Base-by-base conservation (phyloP, 2,888 invertebrate genomes). In the Nomada lathburiana region DNA sequence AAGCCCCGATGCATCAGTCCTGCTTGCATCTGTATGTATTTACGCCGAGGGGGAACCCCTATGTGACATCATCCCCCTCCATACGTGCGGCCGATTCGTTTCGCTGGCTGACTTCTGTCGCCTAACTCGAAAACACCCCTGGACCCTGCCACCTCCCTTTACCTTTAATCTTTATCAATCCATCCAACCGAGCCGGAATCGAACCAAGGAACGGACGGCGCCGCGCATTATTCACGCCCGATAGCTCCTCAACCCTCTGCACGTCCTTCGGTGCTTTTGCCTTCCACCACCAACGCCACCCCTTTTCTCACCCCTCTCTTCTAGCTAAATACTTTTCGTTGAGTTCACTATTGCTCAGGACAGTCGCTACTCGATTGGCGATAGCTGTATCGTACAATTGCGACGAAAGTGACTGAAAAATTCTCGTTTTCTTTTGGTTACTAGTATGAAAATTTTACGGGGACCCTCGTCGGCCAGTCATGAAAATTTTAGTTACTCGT, bases 101-200 rank as follows among this genome's bases (percentile, higher is more conserved):
- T 93, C 93, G 92, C 92, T 91, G 92, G 92, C 89, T 93, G 93
- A 93, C 93, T 93, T 93, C 93, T 93, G 93, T 93, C 93, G 92
- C 93, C 93, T 92, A 90, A 91, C 90, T 93, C 91, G 88, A 89
- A 89, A 90, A 87, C 88, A 90, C 89, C 89, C 88, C 82, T 86
- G 74, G 87, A 85, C 84, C 81, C 80, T 86, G 86, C 80, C 86
- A 84, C 81, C 88, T 89, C 87, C 86, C 84, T 89, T 92, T 91
- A 93, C 93, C 93, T 93, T 93, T 93, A 93, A 93, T 93, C 93
- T 93, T 93, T 93, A 92, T 93, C 93, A 93, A 93, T 93, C 92
- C 93, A 90, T 90, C 91, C 91, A 91, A 89, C 86, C 88, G 86
- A 86, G 73, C 86, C 85, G 70, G 77, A 84, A 87, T 87, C 91